Conservation (phyloP, 2,797 vertebrate genomes). For the Megaceryle alcyon region DNA sequence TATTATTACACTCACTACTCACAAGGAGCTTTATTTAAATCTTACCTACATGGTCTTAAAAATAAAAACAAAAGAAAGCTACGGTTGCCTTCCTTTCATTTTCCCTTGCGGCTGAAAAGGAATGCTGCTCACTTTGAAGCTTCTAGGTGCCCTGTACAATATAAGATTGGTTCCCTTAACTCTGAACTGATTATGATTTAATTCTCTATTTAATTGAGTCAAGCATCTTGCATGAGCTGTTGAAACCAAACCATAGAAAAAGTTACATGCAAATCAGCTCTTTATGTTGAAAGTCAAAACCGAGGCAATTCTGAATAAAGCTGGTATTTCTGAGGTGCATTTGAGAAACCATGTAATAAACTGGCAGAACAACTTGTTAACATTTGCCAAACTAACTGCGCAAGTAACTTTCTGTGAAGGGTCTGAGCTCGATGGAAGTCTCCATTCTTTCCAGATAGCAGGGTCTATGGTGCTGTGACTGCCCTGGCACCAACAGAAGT, state of each 20-base stretch:
- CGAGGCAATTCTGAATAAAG: constrained; percentile 43
- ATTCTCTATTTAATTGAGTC: constrained; percentile 67
- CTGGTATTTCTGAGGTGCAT: neutral
- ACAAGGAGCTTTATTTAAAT: neutral
- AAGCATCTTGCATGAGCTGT: constrained; percentile 34
- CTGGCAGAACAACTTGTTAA: neutral
- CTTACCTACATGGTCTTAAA: neutral
- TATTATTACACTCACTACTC: neutral
- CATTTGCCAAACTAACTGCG: neutral
- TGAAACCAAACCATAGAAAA: constrained; percentile 16
- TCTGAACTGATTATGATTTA: constrained; percentile 64
- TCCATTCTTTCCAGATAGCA: neutral
- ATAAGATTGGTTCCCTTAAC: constrained; percentile 30
- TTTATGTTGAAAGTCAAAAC: constrained; percentile 65
- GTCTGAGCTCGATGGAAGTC: neutral
- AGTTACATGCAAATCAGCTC: neutral
- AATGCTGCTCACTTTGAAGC: neutral
- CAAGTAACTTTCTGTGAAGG: neutral
- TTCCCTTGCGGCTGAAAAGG: neutral
- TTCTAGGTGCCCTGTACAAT: neutral
- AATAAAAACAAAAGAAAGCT: neutral
- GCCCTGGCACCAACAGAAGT: neutral
- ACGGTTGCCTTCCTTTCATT: neutral
- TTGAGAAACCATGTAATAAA: neutral
- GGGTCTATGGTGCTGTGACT: neutral